Evolutionary conservation across 2,113 vertebrate species (phyloP).

Genomic region (Oncorhynchus clarkii): DNA sequence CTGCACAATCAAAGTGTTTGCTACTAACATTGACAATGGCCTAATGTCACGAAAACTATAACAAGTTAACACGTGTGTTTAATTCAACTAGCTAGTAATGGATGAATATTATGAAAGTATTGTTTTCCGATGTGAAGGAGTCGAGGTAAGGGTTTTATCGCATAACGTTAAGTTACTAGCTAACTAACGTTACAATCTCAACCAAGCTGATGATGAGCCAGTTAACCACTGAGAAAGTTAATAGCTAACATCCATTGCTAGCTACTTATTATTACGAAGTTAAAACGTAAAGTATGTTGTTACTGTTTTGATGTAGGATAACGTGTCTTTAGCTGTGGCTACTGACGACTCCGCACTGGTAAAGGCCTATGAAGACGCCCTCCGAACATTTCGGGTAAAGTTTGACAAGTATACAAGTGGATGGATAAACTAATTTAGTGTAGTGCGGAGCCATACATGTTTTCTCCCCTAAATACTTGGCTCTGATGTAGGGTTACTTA

Average conservation of each 20-base stretch:
- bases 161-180: no score
- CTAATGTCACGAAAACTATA: background rate
- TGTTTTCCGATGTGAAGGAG: conserved; percentile 32
- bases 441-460: no score
- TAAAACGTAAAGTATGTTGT: no score
- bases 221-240: background rate
- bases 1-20: no score
- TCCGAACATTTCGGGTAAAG: conserved; percentile 42
- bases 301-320: background rate
- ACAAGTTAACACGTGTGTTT: background rate
- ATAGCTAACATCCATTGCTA: background rate
- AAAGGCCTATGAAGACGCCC: conserved; percentile 46
- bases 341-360: conserved; percentile 44
- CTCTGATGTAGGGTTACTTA: no score
- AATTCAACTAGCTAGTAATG: conserved; percentile 25
- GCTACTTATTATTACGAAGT: background rate
- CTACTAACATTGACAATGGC: no score
- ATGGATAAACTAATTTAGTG: no score
- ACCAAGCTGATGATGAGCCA: background rate
- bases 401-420: background rate
- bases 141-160: conserved; percentile 1
- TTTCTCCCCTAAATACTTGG: no score
- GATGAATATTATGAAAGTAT: conserved; percentile 42
- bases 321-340: conserved; percentile 14
- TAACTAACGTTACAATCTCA: background rate